These are phyloP conservation scores for Synodontis membranacea DNA, from an alignment of 2,113 vertebrate genomes.

Conservation along the genomic window DNA sequence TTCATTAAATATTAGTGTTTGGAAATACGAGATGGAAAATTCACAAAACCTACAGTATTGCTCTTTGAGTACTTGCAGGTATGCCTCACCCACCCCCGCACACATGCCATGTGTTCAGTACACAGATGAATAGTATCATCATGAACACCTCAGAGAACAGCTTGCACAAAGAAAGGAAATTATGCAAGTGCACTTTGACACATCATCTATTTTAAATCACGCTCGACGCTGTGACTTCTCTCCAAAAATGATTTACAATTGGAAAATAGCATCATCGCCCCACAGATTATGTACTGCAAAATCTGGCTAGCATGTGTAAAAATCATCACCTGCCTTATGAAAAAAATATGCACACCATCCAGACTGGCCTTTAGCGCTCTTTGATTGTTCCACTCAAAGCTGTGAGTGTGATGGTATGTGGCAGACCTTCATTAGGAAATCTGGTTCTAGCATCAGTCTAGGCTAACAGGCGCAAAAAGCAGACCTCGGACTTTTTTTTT, in stretches of 20 bases:
- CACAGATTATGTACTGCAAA: slow-evolving; percentile 55
- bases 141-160: slow-evolving; percentile 47
- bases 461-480: slow-evolving; percentile 42
- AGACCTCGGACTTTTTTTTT: slow-evolving; percentile 4
- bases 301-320: slow-evolving; percentile 51
- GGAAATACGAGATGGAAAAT: not conserved
- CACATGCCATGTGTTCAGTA: not conserved
- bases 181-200: slow-evolving; percentile 55
- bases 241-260: slow-evolving; percentile 60
- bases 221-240: slow-evolving; percentile 56
- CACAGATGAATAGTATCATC: not conserved
- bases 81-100: not conserved
- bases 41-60: not conserved
- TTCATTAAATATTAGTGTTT: slow-evolving; percentile 10
- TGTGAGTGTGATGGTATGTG: slow-evolving; percentile 34
- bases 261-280: slow-evolving; percentile 61
- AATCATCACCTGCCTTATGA: slow-evolving; percentile 57
- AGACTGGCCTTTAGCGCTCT: slow-evolving; percentile 28
- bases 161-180: slow-evolving; percentile 31
- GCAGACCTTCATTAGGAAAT: slow-evolving; percentile 31
- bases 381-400: slow-evolving; percentile 40
- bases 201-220: slow-evolving; percentile 65
- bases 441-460: slow-evolving; percentile 37
- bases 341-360: slow-evolving; percentile 42
- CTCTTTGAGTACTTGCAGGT: not conserved